Evolutionary conservation across 1,140 invertebrate species (phyloP).

Genomic region (Sarcophaga peregrina): DNA sequence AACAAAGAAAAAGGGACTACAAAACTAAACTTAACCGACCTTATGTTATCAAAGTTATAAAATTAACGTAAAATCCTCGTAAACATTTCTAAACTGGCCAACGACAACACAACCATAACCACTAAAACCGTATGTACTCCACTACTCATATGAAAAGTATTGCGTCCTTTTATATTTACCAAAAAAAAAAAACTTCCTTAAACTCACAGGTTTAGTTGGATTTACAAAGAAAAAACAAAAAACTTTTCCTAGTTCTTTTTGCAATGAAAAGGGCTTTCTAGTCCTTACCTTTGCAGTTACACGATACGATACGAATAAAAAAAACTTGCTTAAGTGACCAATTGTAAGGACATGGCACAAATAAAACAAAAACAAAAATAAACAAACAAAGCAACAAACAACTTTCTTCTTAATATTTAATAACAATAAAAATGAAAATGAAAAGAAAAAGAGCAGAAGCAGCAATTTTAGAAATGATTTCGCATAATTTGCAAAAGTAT

Average conservation of each 20-base stretch:
- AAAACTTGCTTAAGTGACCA: slow-evolving; percentile 23
- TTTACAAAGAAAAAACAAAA: slow-evolving; percentile 5
- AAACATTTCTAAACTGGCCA: slow-evolving; percentile 27
- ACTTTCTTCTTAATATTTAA: neutral
- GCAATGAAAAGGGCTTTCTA: slow-evolving; percentile 25
- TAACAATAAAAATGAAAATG: neutral
- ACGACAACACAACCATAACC: neutral
- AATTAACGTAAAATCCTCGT: slow-evolving; percentile 39
- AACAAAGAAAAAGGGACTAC: neutral
- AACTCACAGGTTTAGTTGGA: neutral
- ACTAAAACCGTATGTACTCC: too few relatives aligned
- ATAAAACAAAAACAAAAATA: slow-evolving; percentile 29
- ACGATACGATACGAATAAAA: neutral
- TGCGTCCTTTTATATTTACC: neutral
- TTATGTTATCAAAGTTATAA: slow-evolving; percentile 34
- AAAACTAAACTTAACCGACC: neutral
- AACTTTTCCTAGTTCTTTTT: slow-evolving; percentile 11
- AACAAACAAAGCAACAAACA: neutral
- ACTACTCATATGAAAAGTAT: neutral
- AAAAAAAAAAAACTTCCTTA: slow-evolving; percentile 1
- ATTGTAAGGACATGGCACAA: slow-evolving; percentile 36
- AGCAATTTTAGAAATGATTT: slow-evolving; percentile 65
- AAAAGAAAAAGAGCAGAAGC: slow-evolving; percentile 19
- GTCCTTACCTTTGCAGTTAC: too few relatives aligned
- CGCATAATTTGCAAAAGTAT: slow-evolving; percentile 63